Percentiles rank a stretch among this genome's conserved stretches.
phyloP scores from a whole-genome alignment of 2,797 vertebrate genomes.

The Heterohyrax brucei region DNA sequence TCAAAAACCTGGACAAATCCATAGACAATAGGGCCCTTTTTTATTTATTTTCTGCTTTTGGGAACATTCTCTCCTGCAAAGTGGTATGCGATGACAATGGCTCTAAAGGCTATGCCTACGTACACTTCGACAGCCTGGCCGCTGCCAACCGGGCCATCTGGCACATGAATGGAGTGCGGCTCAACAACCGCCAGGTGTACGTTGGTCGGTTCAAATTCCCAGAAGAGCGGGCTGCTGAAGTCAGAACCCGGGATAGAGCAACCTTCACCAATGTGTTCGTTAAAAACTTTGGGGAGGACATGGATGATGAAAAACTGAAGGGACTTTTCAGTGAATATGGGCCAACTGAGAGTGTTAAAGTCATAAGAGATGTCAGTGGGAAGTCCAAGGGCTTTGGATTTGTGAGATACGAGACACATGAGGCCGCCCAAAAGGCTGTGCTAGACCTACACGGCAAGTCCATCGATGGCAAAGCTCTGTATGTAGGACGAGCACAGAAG shows the following conservation, averaged over 20 bases:
- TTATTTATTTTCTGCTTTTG: constrained; percentile 99
- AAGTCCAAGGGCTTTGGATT: constrained; percentile 97
- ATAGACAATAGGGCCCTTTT: constrained; percentile 99
- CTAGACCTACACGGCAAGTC: constrained; percentile 80
- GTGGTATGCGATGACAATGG: constrained; percentile 99
- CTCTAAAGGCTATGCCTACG: constrained; percentile 99
- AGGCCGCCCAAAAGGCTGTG: constrained; percentile 81
- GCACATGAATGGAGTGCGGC: constrained; percentile 99
- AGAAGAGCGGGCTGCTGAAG: constrained; percentile 95
- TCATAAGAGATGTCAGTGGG: constrained; percentile 94
- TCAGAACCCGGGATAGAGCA: constrained; percentile 95
- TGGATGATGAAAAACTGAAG: constrained; percentile 94
- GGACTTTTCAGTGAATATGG: constrained; percentile 95
- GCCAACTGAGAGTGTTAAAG: constrained; percentile 95
- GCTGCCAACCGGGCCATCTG: constrained; percentile 99
- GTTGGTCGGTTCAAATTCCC: constrained; percentile 97
- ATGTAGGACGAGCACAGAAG: constrained; percentile 95
- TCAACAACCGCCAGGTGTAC: constrained; percentile 99
- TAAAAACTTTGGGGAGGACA: constrained; percentile 96
- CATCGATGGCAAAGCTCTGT: constrained; percentile 92
- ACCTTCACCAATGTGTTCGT: constrained; percentile 96
- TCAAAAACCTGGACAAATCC: constrained; percentile 99
- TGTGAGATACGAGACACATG: constrained; percentile 95
- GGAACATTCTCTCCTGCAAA: constrained; percentile 99
- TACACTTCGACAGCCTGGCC: constrained; percentile 99